Percentiles rank a stretch among this genome's conserved stretches.
These are phyloP conservation scores for Xestoiulus laeticollis DNA, from an alignment of 2,888 invertebrate species.

Conservation along the genomic window DNA sequence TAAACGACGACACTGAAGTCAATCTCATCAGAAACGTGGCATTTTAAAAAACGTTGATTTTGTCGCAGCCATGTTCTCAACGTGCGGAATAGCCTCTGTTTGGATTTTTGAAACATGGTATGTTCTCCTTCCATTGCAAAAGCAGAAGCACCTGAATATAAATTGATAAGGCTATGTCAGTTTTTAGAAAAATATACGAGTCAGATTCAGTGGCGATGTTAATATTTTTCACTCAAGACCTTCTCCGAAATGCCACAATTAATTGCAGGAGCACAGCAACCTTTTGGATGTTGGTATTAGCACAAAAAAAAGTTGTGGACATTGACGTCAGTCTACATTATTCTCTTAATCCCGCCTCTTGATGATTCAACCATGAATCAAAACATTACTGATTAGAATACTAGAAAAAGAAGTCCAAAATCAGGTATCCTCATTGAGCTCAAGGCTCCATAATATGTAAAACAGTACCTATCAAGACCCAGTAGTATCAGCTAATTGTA, in stretches of 20 bases:
- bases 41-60: background rate
- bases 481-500: too few species aligned
- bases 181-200: background rate
- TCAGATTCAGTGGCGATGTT: background rate
- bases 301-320: background rate
- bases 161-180: background rate
- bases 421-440: too few species aligned
- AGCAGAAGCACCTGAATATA: background rate
- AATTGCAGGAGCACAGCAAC: background rate
- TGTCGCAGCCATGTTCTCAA: slow-evolving; percentile 15
- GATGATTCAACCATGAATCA: too few species aligned
- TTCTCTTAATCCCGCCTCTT: too few species aligned
- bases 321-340: too few species aligned
- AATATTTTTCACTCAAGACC: background rate
- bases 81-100: background rate
- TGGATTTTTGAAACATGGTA: slow-evolving; percentile 11
- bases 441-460: too few species aligned
- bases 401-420: too few species aligned
- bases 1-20: background rate
- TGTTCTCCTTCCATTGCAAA: background rate
- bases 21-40: background rate
- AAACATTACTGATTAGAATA: too few species aligned
- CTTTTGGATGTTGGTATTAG: background rate
- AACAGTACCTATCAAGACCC: too few species aligned
- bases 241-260: background rate